Evolutionary conservation across 2,797 vertebrate genomes (phyloP).

Genomic region (Pseudochaenichthys georgianus): DNA sequence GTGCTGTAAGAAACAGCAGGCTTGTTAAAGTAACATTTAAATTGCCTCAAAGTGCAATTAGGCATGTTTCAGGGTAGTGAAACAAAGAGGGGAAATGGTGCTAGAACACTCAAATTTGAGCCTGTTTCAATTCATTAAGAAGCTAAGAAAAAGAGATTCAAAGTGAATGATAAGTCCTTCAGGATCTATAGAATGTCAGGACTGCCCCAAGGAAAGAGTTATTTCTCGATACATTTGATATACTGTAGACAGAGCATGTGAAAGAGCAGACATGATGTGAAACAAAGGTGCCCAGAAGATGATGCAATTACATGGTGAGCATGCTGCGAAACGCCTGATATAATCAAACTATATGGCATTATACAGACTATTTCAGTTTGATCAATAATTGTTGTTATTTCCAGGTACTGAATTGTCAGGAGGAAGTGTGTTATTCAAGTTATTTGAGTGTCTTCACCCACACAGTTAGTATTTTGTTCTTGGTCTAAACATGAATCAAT

Average conservation of each 20-base stretch:
- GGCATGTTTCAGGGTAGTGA: constrained; percentile 32
- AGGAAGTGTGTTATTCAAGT: background rate
- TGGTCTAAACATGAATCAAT: background rate
- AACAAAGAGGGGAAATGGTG: background rate
- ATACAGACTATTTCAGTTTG: too few species aligned
- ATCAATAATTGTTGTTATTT: too few species aligned
- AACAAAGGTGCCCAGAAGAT: background rate
- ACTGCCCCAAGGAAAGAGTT: background rate
- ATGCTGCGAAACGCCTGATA: too few species aligned
- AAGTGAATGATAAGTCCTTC: constrained; percentile 26
- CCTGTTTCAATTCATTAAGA: constrained; percentile 3
- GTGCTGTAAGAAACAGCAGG: constrained; percentile 37
- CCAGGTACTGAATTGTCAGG: background rate
- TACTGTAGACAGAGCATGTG: too few species aligned
- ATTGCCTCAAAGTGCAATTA: constrained; percentile 53
- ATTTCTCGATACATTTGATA: background rate
- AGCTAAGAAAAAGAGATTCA: background rate
- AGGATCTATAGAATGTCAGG: constrained; percentile 5
- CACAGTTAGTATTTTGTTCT: background rate
- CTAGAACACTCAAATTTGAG: constrained; percentile 1
- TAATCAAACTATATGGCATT: too few species aligned
- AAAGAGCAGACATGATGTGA: background rate
- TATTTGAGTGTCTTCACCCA: background rate
- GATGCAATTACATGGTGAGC: background rate
- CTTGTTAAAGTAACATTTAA: constrained; percentile 58